These are phyloP conservation scores for Pseudomyrmex cubaensis DNA, from an alignment of 1,140 invertebrate genomes.

Conservation along the genomic window DNA sequence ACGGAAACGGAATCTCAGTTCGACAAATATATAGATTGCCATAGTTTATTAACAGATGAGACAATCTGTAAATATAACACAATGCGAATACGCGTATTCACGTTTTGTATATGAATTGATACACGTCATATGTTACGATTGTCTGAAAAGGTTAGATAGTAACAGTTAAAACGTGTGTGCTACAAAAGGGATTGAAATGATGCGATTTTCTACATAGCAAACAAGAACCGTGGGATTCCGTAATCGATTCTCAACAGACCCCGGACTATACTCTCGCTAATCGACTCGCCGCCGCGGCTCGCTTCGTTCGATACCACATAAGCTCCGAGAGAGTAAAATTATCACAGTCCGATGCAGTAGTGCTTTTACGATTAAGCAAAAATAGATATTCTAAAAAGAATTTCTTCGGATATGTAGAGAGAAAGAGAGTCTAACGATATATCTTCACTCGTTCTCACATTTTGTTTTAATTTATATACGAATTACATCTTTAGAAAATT, in stretches of 20 bases:
- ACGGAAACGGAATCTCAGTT: too few relatives aligned
- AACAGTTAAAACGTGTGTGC: constrained; percentile 18
- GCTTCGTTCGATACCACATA: constrained; percentile 43
- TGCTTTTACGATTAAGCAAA: constrained; percentile 40
- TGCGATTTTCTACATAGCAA: constrained; percentile 45
- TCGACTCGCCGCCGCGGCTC: constrained; percentile 35
- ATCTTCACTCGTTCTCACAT: neutral
- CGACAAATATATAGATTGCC: too few relatives aligned
- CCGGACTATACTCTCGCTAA: constrained; percentile 50
- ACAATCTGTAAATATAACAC: too few relatives aligned
- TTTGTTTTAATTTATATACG: neutral
- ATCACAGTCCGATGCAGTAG: constrained; percentile 22
- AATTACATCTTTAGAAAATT: neutral
- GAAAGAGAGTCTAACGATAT: neutral
- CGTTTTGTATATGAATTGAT: too few relatives aligned
- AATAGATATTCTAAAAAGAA: constrained; percentile 35
- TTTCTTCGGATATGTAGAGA: neutral
- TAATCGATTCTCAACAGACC: constrained; percentile 53
- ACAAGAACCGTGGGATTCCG: constrained; percentile 51
- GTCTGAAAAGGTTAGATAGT: neutral
- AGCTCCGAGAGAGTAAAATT: constrained; percentile 48
- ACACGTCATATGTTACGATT: neutral
- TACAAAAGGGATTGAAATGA: constrained; percentile 28
- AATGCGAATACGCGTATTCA: too few relatives aligned
- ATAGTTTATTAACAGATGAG: too few relatives aligned